Base-by-base conservation (phyloP, 2,797 vertebrate species). In the Galago senegalensis region DNA sequence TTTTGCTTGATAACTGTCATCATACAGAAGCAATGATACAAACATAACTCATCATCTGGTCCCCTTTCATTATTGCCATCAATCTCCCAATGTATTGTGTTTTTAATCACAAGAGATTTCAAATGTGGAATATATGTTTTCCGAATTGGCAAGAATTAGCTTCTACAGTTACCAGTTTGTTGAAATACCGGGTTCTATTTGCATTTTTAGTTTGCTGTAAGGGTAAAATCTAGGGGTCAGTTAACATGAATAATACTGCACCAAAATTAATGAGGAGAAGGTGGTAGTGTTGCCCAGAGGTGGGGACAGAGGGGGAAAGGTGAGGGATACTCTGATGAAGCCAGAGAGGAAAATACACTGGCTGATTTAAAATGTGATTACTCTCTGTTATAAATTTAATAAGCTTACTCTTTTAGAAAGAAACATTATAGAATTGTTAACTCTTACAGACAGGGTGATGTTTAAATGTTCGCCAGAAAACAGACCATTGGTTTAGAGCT, bases 381-480 rank as follows among this genome's bases (percentile, higher is more conserved):
- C 9, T 94, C 17, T 79, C 53, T 60, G 23, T 86, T 69, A 87
- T 56, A 37, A 37, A 94, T 79, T 76, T 81, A 89, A 73, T 79
- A 77, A 87, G 43, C 43, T 37, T 29, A 43, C 27, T 75, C 9
- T 81, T 94, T 92, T 87, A 87, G 17, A 0, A 7, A 94, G 67
- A 96, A 83, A 46, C 25, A n/a, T 93, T 72, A 65, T 60, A 65
- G n/a, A 88, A 93, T 88, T 70, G 18, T 96, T 96, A 89, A 93
- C 40, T 79, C 61, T 89, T 90, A 84, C 20, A 87, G 56, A 80
- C 67, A 94, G 25, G 5, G 8, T 43, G 69, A 92, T 94, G 56
- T 96, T 94, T 93, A 90, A 75, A 49, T 69, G 2, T 53, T 96
- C 80, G 7, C 31, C 27, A 81, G 76, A 76, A 94, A 95, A 82